Evolutionary conservation across 2,797 vertebrate genomes (phyloP), one percentile per base, ranked within the genome.

Genomic region (Cirrhinus molitorella): DNA sequence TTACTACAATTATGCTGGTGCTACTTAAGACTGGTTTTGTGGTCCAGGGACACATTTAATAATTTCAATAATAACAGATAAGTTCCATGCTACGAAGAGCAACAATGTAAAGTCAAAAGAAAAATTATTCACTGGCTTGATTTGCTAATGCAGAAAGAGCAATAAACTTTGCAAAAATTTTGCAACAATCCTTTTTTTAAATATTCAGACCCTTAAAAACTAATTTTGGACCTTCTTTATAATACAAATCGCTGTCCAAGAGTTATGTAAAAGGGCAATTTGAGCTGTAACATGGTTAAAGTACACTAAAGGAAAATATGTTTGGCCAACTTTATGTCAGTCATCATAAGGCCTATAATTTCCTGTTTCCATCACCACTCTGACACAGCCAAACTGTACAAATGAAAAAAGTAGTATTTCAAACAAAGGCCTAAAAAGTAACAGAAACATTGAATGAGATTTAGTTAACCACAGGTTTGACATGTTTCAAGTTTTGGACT

Each of bases 321-420:
- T n/a, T 45, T 31, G 10, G 4, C 34, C 10, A 34, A 34, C 19
- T 74, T 55, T 31, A 37, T 21, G 6, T 37, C 57, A 63, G 37
- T 45, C 23, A 63, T 63, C 19, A 57, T 59, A 55, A 57, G 53
- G 13, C 13, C 73, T 40, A 59, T 40, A 76, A 76, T 37, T 76
- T 59, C 73, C 53, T 43, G 53, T 76, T 76, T 76, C 73, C 34
- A 59, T 76, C 37, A 59, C 16, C 43, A 55, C 55, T 76, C 53
- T 25, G n/a, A 76, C 10, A 76, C 6, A 37, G 47, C 21, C 72
- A 37, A 59, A 16, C n/a, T 28, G 16, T 61, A 40, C 51, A 65
- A 77, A 77, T 43, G 25, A 19, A 19, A 49, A 40, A 23, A 55
- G 7, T 23, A 14, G 28, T 13, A 53, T 28, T 23, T 34, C 72